These are phyloP conservation scores for Mugil cephalus DNA, from an alignment of 2,113 vertebrate genomes.

Conservation along the genomic window DNA sequence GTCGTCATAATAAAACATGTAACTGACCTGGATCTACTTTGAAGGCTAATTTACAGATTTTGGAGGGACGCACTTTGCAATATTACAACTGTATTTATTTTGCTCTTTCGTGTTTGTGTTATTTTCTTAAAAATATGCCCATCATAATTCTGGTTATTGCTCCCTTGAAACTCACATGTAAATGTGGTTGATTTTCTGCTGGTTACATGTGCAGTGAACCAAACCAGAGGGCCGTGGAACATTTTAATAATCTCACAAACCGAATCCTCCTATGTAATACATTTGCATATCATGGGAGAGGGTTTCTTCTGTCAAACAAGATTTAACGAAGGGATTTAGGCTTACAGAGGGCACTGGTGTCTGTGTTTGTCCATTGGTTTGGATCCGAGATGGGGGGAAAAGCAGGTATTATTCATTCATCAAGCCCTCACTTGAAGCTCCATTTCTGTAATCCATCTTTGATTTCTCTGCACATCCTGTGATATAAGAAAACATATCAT, in stretches of 20 bases:
- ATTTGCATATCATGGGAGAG: slow-evolving; percentile 58
- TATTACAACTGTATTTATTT: slow-evolving; percentile 17
- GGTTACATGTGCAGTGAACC: slow-evolving; percentile 59
- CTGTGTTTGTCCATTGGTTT: slow-evolving; percentile 26
- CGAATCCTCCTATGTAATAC: slow-evolving; percentile 29
- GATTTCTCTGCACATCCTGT: slow-evolving; percentile 19
- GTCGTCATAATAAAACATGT: neutral
- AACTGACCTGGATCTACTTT: neutral
- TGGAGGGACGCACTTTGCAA: neutral
- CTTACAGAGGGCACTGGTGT: slow-evolving; percentile 12
- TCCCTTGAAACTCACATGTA: slow-evolving; percentile 51
- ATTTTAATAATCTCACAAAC: slow-evolving; percentile 65
- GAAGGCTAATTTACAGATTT: slow-evolving; percentile 9
- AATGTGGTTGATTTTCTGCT: slow-evolving; percentile 50
- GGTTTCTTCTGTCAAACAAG: slow-evolving; percentile 39
- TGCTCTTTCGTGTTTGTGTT: slow-evolving; percentile 3
- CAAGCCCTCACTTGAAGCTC: slow-evolving; percentile 1
- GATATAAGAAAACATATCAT: slow-evolving; percentile 47
- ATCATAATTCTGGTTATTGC: slow-evolving; percentile 41
- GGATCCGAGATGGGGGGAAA: neutral
- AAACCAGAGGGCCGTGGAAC: slow-evolving; percentile 50
- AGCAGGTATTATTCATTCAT: slow-evolving; percentile 24
- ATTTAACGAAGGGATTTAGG: slow-evolving; percentile 25
- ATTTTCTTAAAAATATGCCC: slow-evolving; percentile 31
- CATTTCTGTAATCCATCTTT: slow-evolving; percentile 16